Conservation (phyloP, 2,888 invertebrate genomes). For the Eristalinus aeneus region DNA sequence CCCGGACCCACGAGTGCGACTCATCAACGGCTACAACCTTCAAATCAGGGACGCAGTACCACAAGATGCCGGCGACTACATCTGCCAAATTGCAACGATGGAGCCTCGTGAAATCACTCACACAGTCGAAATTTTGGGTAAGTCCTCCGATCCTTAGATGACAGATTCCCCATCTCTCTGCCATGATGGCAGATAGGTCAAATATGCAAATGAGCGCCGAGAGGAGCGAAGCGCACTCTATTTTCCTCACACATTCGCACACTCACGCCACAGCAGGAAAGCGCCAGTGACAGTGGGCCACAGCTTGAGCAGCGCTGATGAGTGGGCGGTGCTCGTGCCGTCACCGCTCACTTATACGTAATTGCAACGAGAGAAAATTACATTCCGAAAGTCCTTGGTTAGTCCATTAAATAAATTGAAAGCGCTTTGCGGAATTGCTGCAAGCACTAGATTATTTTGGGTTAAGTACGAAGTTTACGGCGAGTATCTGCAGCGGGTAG, state of each 20-base stretch:
- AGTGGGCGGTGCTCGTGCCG: background rate
- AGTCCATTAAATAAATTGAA: slow-evolving; percentile 70
- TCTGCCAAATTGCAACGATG: slow-evolving; percentile 86
- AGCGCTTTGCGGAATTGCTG: slow-evolving; percentile 34
- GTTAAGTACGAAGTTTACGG: slow-evolving; percentile 53
- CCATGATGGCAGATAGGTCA: background rate
- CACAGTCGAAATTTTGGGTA: slow-evolving; percentile 86
- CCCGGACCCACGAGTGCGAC: slow-evolving; percentile 84
- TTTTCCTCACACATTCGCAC: background rate
- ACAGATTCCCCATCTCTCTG: slow-evolving; percentile 5
- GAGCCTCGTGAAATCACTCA: slow-evolving; percentile 85
- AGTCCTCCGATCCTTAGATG: slow-evolving; percentile 75
- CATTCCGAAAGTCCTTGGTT: slow-evolving; percentile 58
- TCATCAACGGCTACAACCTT: slow-evolving; percentile 85
- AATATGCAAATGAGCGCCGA: slow-evolving; percentile 34
- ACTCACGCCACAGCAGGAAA: background rate
- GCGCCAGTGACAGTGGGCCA: slow-evolving; percentile 1
- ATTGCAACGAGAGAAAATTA: slow-evolving; percentile 45
- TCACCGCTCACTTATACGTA: slow-evolving; percentile 7
- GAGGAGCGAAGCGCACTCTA: slow-evolving; percentile 19
- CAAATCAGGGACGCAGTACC: slow-evolving; percentile 85
- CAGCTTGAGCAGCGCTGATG: background rate
- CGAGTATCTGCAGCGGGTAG: slow-evolving; percentile 11
- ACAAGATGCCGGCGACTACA: slow-evolving; percentile 86
- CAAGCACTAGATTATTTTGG: slow-evolving; percentile 56